phyloP scores from a whole-genome alignment of 64 coral and sea anemone species.

The Orbicella faveolata region DNA sequence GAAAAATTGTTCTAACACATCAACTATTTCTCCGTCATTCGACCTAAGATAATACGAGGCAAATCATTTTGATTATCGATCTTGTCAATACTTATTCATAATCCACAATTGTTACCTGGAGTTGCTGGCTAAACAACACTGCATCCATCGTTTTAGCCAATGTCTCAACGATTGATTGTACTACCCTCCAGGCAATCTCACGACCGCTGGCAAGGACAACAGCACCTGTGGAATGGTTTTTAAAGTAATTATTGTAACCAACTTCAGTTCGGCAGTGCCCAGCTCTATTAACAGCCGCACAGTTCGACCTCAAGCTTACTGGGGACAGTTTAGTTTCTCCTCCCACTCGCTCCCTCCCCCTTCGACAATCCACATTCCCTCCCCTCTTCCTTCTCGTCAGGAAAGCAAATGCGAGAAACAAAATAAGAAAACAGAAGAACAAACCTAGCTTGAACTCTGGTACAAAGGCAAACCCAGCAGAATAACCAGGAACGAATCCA shows the following conservation, averaged over 20 bases:
- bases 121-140: slow-evolving; percentile 46
- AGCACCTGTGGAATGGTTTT: slow-evolving; percentile 53
- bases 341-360: too few relatives aligned
- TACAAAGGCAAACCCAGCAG: slow-evolving; percentile 73
- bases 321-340: too few relatives aligned
- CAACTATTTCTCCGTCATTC: too few relatives aligned
- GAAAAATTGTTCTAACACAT: too few relatives aligned
- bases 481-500: slow-evolving; percentile 87
- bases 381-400: too few relatives aligned
- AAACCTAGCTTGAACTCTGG: slow-evolving; percentile 85
- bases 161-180: not conserved
- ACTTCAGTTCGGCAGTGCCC: not conserved
- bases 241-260: not conserved
- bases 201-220: slow-evolving; percentile 81
- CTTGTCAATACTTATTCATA: too few relatives aligned
- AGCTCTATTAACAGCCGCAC: too few relatives aligned
- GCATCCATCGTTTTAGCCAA: slow-evolving; percentile 48
- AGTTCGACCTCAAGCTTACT: too few relatives aligned
- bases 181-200: slow-evolving; percentile 57
- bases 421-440: not conserved
- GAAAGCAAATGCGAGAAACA: too few relatives aligned
- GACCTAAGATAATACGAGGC: too few relatives aligned
- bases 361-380: too few relatives aligned
- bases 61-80: too few relatives aligned
- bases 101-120: slow-evolving; percentile 37